Evolutionary conservation across 2,797 vertebrate species (phyloP).

Genomic region (Picus viridis): DNA sequence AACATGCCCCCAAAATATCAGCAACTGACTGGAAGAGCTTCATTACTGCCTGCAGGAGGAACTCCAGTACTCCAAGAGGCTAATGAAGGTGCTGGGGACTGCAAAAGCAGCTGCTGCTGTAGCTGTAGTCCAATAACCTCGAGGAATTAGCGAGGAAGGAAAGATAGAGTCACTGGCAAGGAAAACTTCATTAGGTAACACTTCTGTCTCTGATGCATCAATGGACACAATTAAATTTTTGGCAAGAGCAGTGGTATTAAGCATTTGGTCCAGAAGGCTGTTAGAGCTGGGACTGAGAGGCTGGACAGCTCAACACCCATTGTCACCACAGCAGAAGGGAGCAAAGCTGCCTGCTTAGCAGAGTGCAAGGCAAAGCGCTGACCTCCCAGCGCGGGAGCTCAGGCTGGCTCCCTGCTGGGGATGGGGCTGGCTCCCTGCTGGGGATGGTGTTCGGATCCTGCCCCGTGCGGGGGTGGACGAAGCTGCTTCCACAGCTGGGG

Average conservation of each 20-base stretch:
- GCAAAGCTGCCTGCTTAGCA: background rate
- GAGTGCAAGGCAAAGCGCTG: background rate
- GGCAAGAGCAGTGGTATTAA: constrained; percentile 12
- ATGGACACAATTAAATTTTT: constrained; percentile 58
- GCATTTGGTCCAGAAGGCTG: constrained; percentile 48
- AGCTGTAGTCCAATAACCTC: background rate
- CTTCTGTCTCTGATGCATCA: constrained; percentile 57
- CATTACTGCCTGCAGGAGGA: background rate
- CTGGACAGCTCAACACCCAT: background rate
- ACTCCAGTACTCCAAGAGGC: background rate
- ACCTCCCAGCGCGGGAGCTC: background rate
- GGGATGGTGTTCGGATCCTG: rapidly evolving
- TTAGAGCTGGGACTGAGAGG: background rate
- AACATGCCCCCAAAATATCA: background rate
- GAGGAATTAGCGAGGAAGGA: constrained; percentile 1
- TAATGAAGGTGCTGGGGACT: background rate
- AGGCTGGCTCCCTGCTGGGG: background rate
- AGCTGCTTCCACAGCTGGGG: background rate
- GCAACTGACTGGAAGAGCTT: background rate
- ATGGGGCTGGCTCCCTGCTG: background rate
- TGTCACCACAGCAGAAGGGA: background rate
- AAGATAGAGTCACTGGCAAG: constrained; percentile 14
- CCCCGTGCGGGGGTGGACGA: background rate
- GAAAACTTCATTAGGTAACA: constrained; percentile 14
- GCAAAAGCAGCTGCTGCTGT: background rate